Evolutionary conservation across 2,113 vertebrate species (phyloP), one percentile per base, ranked within the genome.

Genomic region (Geococcyx californianus): DNA sequence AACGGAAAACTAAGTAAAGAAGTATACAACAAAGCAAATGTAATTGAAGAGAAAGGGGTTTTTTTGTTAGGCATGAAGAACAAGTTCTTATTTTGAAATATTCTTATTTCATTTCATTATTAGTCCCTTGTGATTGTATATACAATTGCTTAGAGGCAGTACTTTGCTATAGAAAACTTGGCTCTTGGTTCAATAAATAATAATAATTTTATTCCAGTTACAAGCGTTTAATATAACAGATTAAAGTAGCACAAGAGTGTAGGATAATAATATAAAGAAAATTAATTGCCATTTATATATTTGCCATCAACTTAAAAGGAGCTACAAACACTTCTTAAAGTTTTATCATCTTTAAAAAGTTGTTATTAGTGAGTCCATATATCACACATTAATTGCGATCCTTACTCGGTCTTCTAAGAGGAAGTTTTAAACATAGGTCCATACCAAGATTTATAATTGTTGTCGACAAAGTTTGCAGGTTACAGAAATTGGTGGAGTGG

Each of bases 331-430:
- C 24, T 64, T 93, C 76, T 60, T 60, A n/a, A 92, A 54, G 8
- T 84, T 62, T 78, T 95, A 75, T 75, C 90, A 14, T 34, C 49
- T 86, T 92, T 79, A 80, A 60, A 91, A 91, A 58, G 62, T 68
- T 40, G 8, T 18, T 29, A 56, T 40, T 49, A 40, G 12, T 34
- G 66, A 81, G 18, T 10, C 38, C 31, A 20, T 78, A 52, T 47
- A 59, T 75, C 33, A 33, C 49, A 51, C 5, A 45, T 42, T 62
- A 72, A 59, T 52, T 75, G 36, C 63, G 38, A 67, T 29, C 16
- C 13, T 31, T 66, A 26, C 52, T 72, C 9, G 3, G 17, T 79
- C 25, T 75, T 70, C 78, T 31, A 29, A 78, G 47, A 5, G 36
- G 24, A 87, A 68, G 21, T 60, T 89, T 67, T 79, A 42, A 85